A percentile compares a stretch with the other conserved stretches of the same genome.
phyloP scores from a whole-genome alignment of 2,888 invertebrate species.

The Cylindroiulus punctatus region DNA sequence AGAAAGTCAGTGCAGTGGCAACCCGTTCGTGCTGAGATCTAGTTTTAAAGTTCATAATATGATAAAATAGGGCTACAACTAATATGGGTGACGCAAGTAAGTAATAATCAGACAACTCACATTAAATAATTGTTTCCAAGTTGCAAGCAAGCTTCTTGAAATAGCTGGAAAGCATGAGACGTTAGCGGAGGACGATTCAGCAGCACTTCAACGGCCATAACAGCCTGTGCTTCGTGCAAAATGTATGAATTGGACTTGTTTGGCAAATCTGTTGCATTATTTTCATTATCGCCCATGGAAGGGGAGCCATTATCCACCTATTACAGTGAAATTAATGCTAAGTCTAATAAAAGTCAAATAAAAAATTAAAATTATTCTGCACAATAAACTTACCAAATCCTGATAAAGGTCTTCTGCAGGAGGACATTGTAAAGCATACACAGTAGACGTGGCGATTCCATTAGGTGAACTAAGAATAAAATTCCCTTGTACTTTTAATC shows the following conservation, averaged over 20 bases:
- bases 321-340: background rate
- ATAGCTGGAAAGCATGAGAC: constrained; percentile 46
- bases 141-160: constrained; percentile 57
- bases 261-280: background rate
- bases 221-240: constrained; percentile 77
- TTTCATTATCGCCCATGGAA: constrained; percentile 69
- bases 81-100: background rate
- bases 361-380: background rate
- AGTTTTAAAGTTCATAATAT: background rate
- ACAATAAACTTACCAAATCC: constrained; percentile 70
- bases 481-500: background rate
- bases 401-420: constrained; percentile 74
- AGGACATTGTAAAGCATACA: constrained; percentile 78
- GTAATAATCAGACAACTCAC: constrained; percentile 22
- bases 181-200: constrained; percentile 47
- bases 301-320: constrained; percentile 73
- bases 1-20: constrained; percentile 6
- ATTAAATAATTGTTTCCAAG: constrained; percentile 56
- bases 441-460: constrained; percentile 66
- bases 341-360: constrained; percentile 44
- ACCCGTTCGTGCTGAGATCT: constrained; percentile 42
- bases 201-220: constrained; percentile 66
- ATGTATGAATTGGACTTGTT: constrained; percentile 76
- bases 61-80: background rate
- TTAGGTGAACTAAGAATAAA: constrained; percentile 52